Conservation (phyloP, 2,888 invertebrate genomes). For the Icerya purchasi region DNA sequence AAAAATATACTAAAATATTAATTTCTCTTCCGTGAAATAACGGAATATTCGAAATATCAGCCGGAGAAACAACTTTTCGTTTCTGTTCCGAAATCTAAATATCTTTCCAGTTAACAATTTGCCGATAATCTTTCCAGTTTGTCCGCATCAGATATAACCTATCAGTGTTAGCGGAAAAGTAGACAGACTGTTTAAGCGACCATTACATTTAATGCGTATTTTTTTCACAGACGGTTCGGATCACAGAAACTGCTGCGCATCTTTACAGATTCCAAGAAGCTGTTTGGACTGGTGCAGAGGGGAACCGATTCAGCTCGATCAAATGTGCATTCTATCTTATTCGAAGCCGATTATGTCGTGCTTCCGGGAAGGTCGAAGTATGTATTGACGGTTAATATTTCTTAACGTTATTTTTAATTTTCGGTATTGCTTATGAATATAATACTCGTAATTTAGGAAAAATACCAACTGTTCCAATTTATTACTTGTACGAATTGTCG, state of each 20-base stretch:
- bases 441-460: no score
- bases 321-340: slow-evolving; percentile 46
- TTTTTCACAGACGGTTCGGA: slow-evolving; percentile 34
- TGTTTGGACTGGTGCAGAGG: slow-evolving; percentile 72
- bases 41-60: no score
- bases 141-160: not conserved
- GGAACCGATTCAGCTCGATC: slow-evolving; percentile 40
- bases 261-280: slow-evolving; percentile 52
- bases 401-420: no score
- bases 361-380: slow-evolving; percentile 52
- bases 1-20: no score
- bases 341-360: slow-evolving; percentile 56
- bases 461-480: no score
- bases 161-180: not conserved
- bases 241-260: slow-evolving; percentile 63
- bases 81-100: not conserved
- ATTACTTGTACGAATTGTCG: no score
- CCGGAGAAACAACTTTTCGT: no score
- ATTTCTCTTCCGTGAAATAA: no score
- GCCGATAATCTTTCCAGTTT: not conserved
- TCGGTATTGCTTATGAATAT: no score
- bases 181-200: not conserved
- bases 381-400: no score
- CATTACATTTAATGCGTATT: not conserved
- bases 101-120: not conserved